Evolutionary conservation across 2,888 invertebrate genomes (phyloP), one percentile per base, ranked within the genome.

Genomic region (Ethmia dodecea): DNA sequence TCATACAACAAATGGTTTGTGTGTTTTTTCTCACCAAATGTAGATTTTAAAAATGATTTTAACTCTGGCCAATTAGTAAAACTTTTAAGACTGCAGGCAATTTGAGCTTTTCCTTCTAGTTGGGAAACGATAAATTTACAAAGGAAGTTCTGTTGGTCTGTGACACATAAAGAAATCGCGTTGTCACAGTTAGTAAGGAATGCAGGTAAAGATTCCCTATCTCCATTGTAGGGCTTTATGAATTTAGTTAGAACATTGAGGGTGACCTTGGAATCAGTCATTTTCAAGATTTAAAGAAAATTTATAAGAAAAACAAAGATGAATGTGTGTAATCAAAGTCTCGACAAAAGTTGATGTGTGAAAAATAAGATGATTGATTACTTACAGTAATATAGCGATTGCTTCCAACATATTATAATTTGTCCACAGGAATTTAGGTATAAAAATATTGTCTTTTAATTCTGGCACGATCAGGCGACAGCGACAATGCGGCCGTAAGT

Each of bases 121-220:
- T 39, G 37, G 1, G 33, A 30, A 8, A 42, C 6, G 10, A 41
- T 41, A 25, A 14, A 45, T 38, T 42, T 42, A 16, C n/a, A 34
- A 6, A 44, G 11, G 6, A 40, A 25, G 9, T 20, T n/a, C 13
- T 33, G 24, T 18, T 43, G 40, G 1, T 28, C 26, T 5, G 12
- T 2, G 9, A 28, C 6, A n/a, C 40, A 40, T 20, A 40, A 12
- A 8, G 20, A 20, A 5, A 40, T 34, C 1, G 40, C 40, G 18
- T 40, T 43, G 6, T 43, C 37, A 8, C 39, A 41, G 15, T 41
- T 41, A 6, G 39, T 38, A 8, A 43, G 18, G 29, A 43, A 40
- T 9, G 40, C 34, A 9, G 36, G 26, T 3, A 39, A 22, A 13
- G 12, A 20, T 3, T 35, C 35, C 9, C 32, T 27, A n/a, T 35